Percentiles rank a stretch among this genome's conserved stretches.
Evolutionary conservation across 2,888 invertebrate genomes (phyloP).

Genomic region (Drosophila algonquin): DNA sequence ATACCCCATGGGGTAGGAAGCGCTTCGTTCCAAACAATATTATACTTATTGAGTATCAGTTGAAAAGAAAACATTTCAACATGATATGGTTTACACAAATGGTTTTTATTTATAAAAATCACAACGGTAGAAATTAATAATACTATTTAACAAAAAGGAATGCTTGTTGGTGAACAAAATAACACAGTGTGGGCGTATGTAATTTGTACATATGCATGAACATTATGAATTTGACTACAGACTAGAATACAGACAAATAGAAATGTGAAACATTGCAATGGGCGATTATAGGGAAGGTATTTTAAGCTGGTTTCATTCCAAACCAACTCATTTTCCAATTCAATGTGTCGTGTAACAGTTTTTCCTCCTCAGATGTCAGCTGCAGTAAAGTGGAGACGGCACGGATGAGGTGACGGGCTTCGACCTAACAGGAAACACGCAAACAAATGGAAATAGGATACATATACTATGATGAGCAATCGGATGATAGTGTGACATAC

Average conservation of each 20-base stretch:
- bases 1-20: too few species aligned
- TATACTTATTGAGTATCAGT: too few species aligned
- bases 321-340: conserved; percentile 85
- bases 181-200: conserved; percentile 41
- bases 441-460: not conserved
- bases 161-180: conserved; percentile 36
- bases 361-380: conserved; percentile 94
- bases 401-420: conserved; percentile 94
- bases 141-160: conserved; percentile 51
- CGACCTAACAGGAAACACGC: conserved; percentile 82
- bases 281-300: conserved; percentile 45
- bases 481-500: conserved; percentile 56
- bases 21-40: too few species aligned
- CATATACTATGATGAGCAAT: not conserved
- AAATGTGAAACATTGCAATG: conserved; percentile 42
- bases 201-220: conserved; percentile 44
- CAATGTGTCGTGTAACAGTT: conserved; percentile 87
- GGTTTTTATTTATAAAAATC: conserved; percentile 46
- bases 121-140: conserved; percentile 46
- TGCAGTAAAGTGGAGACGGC: conserved; percentile 93
- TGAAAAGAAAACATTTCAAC: too few species aligned
- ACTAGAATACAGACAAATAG: conserved; percentile 32
- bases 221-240: conserved; percentile 39
- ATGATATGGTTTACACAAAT: conserved; percentile 24
- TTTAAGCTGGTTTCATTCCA: conserved; percentile 86